A percentile compares a stretch with the other conserved stretches of the same genome.
phyloP scores from a whole-genome alignment of 1,140 invertebrate genomes.

The Drosophila mayri region DNA sequence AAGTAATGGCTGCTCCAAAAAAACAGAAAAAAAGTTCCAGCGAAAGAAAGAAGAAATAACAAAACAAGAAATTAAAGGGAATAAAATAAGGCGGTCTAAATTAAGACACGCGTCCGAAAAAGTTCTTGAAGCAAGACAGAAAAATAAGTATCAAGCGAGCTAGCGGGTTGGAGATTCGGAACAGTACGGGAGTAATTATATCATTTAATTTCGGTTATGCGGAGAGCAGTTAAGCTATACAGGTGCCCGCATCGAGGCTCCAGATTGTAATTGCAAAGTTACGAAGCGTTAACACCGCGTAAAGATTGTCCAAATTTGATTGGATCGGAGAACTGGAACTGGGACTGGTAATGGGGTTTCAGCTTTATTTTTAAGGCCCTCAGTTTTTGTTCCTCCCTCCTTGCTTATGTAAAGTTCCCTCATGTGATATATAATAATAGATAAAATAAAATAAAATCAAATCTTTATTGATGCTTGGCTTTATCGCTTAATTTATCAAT shows the following conservation, averaged over 20 bases:
- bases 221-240: constrained; percentile 39
- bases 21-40: not conserved
- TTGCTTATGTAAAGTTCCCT: constrained; percentile 15
- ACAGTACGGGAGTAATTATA: constrained; percentile 65
- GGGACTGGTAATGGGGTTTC: constrained; percentile 16
- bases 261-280: constrained; percentile 60
- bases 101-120: constrained; percentile 56
- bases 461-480: constrained; percentile 48
- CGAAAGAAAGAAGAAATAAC: constrained; percentile 10
- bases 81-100: constrained; percentile 25
- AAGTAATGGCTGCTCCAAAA: constrained; percentile 27
- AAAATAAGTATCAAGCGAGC: constrained; percentile 1
- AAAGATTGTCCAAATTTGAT: constrained; percentile 70
- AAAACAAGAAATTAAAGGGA: constrained; percentile 13
- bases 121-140: constrained; percentile 72
- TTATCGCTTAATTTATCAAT: constrained; percentile 51
- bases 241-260: constrained; percentile 26
- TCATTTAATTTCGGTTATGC: constrained; percentile 69
- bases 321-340: constrained; percentile 15
- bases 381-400: not conserved
- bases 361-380: not conserved
- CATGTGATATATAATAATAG: not conserved
- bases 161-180: constrained; percentile 24
- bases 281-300: constrained; percentile 77
- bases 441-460: constrained; percentile 3